phyloP scores from a whole-genome alignment of 2,113 vertebrate species.

The Melanerpes aurifrons region DNA sequence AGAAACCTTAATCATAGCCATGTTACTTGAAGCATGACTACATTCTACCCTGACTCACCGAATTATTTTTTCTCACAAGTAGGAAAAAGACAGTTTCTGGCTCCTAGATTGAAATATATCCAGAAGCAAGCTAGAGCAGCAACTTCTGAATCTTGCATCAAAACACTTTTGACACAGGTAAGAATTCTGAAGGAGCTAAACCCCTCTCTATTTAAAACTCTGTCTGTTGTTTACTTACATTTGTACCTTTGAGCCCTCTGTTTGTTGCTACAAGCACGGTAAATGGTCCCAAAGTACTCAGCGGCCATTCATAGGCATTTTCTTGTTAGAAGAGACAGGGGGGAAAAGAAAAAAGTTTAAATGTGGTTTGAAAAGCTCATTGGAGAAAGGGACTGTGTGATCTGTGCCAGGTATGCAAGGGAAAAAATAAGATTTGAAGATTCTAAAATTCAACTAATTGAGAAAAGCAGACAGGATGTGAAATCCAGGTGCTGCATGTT shows the following conservation, averaged over 20 bases:
- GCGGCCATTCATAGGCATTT: constrained; percentile 81
- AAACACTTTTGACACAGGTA: background rate
- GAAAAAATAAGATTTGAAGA: background rate
- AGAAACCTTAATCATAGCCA: background rate
- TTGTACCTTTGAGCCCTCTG: constrained; percentile 79
- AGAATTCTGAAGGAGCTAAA: background rate
- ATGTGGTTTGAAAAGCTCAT: background rate
- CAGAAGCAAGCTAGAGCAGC: background rate
- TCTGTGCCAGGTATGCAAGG: background rate
- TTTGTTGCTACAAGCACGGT: constrained; percentile 88
- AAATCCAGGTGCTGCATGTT: background rate
- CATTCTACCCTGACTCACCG: background rate
- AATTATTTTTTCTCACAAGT: background rate
- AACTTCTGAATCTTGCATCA: background rate
- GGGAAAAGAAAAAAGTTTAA: background rate
- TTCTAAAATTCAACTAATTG: background rate
- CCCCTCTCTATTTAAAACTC: background rate
- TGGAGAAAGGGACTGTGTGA: background rate
- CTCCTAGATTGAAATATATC: background rate
- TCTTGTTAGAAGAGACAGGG: constrained; percentile 66
- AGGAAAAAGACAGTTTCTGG: background rate
- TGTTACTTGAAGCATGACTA: background rate
- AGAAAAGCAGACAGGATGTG: background rate
- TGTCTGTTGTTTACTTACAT: constrained; percentile 72
- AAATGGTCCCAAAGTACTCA: constrained; percentile 88